Evolutionary conservation across 2,797 vertebrate species (phyloP).

Genomic region (Gymnoscopelus braueri): DNA sequence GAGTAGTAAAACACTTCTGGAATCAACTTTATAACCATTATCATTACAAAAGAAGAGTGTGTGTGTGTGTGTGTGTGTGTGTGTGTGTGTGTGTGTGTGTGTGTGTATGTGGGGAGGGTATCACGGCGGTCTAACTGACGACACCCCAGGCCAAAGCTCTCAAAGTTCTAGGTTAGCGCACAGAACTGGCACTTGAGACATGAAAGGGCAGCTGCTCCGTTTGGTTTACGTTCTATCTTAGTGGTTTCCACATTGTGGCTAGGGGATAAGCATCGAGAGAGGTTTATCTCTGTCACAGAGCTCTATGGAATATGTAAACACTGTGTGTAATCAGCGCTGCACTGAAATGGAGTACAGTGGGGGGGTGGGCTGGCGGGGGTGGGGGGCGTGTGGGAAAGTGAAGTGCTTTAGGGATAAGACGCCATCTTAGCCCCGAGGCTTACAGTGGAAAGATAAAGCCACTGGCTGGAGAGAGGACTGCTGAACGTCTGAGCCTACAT

Average conservation of each 20-base stretch:
- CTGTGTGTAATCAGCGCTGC: constrained; percentile 73
- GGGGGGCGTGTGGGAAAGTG: constrained; percentile 51
- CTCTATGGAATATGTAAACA: constrained; percentile 85
- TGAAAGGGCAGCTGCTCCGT: constrained; percentile 76
- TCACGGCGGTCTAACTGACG: constrained; percentile 53
- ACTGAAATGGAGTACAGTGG: constrained; percentile 59
- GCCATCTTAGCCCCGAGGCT: constrained; percentile 58
- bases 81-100: no score
- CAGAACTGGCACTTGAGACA: constrained; percentile 78
- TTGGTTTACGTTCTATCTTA: constrained; percentile 82
- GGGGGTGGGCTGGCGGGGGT: constrained; percentile 5
- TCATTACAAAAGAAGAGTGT: no score
- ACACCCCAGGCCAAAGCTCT: constrained; percentile 62
- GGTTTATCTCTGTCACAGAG: constrained; percentile 80
- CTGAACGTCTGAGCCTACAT: constrained; percentile 11
- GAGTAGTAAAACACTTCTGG: no score
- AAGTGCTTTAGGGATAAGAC: constrained; percentile 61
- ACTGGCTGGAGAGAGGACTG: constrained; percentile 24
- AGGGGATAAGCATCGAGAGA: constrained; percentile 82
- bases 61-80: no score
- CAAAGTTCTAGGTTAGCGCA: constrained; percentile 63
- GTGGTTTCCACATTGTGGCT: constrained; percentile 80
- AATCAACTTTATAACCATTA: no score
- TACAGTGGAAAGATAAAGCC: constrained; percentile 47
- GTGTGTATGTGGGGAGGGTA: no score